Evolutionary conservation across 2,888 invertebrate genomes (phyloP).

Genomic region (Pelosia muscerda): DNA sequence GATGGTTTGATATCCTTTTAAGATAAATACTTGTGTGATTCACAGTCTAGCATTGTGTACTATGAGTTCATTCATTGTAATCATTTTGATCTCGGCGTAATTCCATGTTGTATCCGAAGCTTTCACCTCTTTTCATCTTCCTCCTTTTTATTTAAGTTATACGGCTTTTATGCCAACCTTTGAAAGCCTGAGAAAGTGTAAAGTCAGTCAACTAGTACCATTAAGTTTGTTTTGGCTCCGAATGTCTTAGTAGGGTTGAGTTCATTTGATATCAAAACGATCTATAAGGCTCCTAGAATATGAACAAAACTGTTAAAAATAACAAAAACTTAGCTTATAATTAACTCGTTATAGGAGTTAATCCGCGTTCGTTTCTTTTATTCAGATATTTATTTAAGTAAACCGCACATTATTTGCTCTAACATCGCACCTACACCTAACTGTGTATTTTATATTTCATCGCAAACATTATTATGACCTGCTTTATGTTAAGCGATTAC

Average conservation of each 20-base stretch:
- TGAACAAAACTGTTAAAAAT: background rate
- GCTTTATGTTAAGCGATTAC: background rate
- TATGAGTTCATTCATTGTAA: background rate
- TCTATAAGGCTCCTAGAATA: background rate
- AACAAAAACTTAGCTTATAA: too few relatives aligned
- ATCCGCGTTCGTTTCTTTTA: background rate
- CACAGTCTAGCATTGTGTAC: background rate
- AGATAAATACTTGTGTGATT: background rate
- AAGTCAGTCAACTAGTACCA: too few relatives aligned
- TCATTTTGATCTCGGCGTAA: too few relatives aligned
- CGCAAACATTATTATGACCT: background rate
- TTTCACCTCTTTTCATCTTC: background rate
- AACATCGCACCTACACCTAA: background rate
- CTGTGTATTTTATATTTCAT: slow-evolving; percentile 4
- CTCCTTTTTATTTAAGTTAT: background rate
- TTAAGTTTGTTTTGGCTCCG: too few relatives aligned
- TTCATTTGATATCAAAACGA: background rate
- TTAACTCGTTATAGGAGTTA: too few relatives aligned
- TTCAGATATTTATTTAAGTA: background rate
- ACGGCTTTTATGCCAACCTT: background rate
- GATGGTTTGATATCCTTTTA: background rate
- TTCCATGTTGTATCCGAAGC: too few relatives aligned
- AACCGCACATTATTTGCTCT: background rate
- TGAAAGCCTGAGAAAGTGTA: too few relatives aligned
- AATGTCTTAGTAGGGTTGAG: background rate